Evolutionary conservation across 2,797 vertebrate genomes (phyloP).

Genomic region (Eulemur mongoz): DNA sequence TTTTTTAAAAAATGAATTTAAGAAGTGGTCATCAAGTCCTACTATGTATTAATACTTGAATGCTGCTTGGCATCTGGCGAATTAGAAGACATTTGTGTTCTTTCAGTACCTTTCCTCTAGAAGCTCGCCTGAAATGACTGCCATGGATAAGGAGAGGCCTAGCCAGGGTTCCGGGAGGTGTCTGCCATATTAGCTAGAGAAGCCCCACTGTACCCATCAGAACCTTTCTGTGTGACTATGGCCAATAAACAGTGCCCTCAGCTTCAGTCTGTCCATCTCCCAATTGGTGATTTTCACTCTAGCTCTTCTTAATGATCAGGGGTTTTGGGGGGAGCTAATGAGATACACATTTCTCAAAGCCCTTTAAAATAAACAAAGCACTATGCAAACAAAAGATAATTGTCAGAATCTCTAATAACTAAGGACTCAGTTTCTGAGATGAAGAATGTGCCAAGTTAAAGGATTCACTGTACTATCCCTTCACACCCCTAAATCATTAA

Average conservation of each 20-base stretch:
- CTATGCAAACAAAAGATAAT: not conserved
- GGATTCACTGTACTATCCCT: not conserved
- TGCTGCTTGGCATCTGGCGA: not conserved
- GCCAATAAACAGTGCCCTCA: not conserved
- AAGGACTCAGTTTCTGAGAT: not conserved
- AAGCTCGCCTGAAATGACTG: not conserved
- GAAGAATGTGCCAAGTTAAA: not conserved
- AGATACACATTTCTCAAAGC: slow-evolving; percentile 37
- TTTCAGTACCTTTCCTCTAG: not conserved
- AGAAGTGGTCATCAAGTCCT: not conserved
- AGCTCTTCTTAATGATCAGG: not conserved
- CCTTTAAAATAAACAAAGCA: slow-evolving; percentile 41
- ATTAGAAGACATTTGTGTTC: not conserved
- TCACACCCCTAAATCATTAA: not conserved
- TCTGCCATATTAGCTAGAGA: not conserved
- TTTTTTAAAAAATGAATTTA: not conserved
- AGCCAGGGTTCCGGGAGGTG: not conserved
- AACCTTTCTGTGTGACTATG: not conserved
- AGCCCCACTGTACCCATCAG: not conserved
- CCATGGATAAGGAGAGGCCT: not conserved
- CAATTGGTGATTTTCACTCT: not conserved
- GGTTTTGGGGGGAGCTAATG: not conserved
- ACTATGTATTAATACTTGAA: not conserved
- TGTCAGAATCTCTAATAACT: slow-evolving; percentile 1
- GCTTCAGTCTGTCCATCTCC: not conserved